Evolutionary conservation across 2,113 vertebrate species (phyloP).

Genomic region (Acrocephalus arundinaceus): DNA sequence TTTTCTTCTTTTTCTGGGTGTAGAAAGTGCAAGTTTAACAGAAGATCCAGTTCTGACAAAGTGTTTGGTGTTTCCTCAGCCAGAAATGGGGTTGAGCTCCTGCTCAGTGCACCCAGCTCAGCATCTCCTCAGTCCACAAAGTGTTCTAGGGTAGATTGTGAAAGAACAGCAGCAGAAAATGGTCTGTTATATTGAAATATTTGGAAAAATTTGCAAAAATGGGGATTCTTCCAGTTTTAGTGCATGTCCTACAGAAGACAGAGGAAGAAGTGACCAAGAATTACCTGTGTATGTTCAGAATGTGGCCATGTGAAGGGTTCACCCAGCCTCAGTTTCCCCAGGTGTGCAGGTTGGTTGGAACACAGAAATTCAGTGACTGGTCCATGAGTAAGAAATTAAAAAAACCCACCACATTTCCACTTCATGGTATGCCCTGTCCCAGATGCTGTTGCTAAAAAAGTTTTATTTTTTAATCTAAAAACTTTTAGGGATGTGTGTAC

Average conservation of each 20-base stretch:
- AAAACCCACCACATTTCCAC: neutral
- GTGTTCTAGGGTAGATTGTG: neutral
- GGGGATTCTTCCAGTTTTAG: neutral
- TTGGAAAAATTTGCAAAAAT: fast-evolving
- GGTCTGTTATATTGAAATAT: neutral
- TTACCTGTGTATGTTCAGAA: neutral
- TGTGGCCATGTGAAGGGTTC: neutral
- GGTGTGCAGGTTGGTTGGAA: neutral
- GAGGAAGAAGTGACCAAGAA: neutral
- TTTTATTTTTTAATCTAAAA: neutral
- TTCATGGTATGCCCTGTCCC: neutral
- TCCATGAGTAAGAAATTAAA: neutral
- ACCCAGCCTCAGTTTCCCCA: neutral
- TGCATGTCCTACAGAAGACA: neutral
- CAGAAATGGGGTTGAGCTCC: neutral
- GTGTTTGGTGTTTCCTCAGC: neutral
- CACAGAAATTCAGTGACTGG: neutral
- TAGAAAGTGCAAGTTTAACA: neutral
- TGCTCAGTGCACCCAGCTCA: neutral
- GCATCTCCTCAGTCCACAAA: neutral
- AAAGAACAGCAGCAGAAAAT: neutral
- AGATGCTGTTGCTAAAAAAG: neutral
- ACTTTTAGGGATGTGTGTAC: neutral
- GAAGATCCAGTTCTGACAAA: neutral
- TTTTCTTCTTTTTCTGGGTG: neutral